Base-by-base conservation (phyloP, 2,888 invertebrate genomes). In the Papilio protenor region DNA sequence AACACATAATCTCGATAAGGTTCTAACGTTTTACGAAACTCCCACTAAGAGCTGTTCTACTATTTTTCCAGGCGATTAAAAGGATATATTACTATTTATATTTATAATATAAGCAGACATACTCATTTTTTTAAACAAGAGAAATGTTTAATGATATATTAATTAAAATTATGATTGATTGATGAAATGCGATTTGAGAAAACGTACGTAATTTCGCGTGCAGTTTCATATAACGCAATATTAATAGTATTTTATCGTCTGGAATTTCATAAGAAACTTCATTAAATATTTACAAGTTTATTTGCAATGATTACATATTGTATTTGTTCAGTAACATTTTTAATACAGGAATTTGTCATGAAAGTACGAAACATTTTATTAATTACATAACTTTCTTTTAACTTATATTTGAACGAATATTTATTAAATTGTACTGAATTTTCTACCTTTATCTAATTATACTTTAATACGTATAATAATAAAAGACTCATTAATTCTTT, bases 21-120 rank as follows among this genome's bases (percentile, higher is more conserved):
- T 77, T 79, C 76, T 81, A 79, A 79, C 77, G 76, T 75, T 70
- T 80, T 80, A 77, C 79, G 77, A 81, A 80, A 79, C 72, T 57
- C 27, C 72, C 75, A 72, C 55, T 45, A 70, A 45, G 61, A 64
- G 49, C 55, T 52, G 45, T 72, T 79, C 61, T 72, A 55, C 77
- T 33, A 70, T 77, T 76, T 77, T 70, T 77, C 40, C 74, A 23
- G 55, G 61, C 61, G 18, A 77, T 81, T 76, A 72, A 79, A 76
- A 75, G 76, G 79, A 77, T 33, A 33, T 1, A 33, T 2, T 33
- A 27, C 27, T 27, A 27, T 40, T 40, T 40, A 5, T 40, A 40
- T 40, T 33, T 33, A 33, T 33, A 5, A 3, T 33, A 33, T 5
- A 33, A 33, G 33, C 47, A 49, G 16, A 49, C 16, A 49, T 14